A percentile compares a stretch with the other conserved stretches of the same genome.
Conservation (phyloP, 2,888 invertebrate species). For the Esperia sulphurella region DNA sequence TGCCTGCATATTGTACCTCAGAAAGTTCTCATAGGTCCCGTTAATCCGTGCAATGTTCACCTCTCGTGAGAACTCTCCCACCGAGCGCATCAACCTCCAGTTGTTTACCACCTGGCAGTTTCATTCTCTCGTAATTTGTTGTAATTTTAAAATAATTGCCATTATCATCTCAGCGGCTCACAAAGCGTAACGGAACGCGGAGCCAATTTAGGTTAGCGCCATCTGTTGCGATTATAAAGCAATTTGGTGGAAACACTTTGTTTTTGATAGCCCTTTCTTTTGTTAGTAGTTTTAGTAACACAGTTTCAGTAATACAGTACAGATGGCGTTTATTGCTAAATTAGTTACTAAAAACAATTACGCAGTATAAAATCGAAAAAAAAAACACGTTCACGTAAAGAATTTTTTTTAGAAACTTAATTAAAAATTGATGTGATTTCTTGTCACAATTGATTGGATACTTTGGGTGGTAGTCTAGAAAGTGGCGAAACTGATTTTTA, state of each 20-base stretch:
- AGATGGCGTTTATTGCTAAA: not conserved
- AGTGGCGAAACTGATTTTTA: no score
- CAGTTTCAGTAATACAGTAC: not conserved
- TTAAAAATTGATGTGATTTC: no score
- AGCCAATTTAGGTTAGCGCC: conserved; percentile 6
- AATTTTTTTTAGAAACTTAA: no score
- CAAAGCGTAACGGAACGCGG: conserved; percentile 8
- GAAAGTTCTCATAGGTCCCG: conserved; percentile 21
- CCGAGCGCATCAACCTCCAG: not conserved
- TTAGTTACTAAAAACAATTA: no score
- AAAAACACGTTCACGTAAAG: no score
- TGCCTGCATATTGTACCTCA: not conserved
- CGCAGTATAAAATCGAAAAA: no score
- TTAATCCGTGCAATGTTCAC: conserved; percentile 19
- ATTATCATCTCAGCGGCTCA: conserved; percentile 8
- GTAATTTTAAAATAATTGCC: conserved; percentile 7
- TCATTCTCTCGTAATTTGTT: conserved; percentile 5
- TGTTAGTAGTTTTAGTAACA: not conserved
- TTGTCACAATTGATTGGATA: no score
- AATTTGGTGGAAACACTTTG: not conserved
- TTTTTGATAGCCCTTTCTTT: not conserved
- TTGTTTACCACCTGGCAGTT: not conserved
- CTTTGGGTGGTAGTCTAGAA: no score
- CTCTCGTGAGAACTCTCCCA: conserved; percentile 40
- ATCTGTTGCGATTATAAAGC: conserved; percentile 5